phyloP scores from a whole-genome alignment of 2,888 invertebrate species.

The Dimorphilus gyrociliatus region DNA sequence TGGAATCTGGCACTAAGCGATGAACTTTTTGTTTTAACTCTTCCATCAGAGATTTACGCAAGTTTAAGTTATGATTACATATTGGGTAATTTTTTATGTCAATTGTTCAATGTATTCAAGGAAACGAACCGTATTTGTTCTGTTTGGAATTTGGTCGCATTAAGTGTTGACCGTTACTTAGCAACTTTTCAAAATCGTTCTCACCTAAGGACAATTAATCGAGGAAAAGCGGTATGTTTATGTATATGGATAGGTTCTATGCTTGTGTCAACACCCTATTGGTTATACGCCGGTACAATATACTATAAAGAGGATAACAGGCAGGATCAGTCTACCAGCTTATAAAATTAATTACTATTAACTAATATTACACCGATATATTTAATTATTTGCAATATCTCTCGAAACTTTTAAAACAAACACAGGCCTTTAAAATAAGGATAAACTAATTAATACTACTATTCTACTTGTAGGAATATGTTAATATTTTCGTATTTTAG shows the following conservation, averaged over 20 bases:
- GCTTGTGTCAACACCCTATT: constrained; percentile 7
- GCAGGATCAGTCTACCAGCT: too few relatives aligned
- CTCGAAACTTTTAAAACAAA: too few relatives aligned
- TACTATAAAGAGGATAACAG: too few relatives aligned
- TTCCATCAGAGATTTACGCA: constrained; percentile 8
- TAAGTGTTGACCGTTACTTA: constrained; percentile 9
- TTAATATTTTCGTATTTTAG: too few relatives aligned
- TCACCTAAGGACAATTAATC: constrained; percentile 5
- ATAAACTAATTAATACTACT: too few relatives aligned
- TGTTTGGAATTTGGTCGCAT: constrained; percentile 10
- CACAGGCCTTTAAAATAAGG: too few relatives aligned
- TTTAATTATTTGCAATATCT: too few relatives aligned
- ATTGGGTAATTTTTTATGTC: constrained; percentile 7
- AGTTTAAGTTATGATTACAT: constrained; percentile 8
- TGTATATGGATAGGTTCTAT: constrained; percentile 7
- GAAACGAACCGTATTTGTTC: constrained; percentile 9
- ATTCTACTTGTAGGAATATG: too few relatives aligned
- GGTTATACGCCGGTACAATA: constrained; percentile 6
- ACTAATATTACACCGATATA: too few relatives aligned
- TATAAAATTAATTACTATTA: too few relatives aligned
- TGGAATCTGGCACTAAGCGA: constrained; percentile 12
- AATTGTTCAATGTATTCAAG: constrained; percentile 5
- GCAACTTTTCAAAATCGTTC: constrained; percentile 9
- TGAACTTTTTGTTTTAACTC: constrained; percentile 8
- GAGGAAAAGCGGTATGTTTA: constrained; percentile 8